Percentiles rank a stretch among this genome's conserved stretches.
These are phyloP conservation scores for Zoanthus gigantus DNA, from an alignment of 92 coral and sea anemone species.

Conservation along the genomic window DNA sequence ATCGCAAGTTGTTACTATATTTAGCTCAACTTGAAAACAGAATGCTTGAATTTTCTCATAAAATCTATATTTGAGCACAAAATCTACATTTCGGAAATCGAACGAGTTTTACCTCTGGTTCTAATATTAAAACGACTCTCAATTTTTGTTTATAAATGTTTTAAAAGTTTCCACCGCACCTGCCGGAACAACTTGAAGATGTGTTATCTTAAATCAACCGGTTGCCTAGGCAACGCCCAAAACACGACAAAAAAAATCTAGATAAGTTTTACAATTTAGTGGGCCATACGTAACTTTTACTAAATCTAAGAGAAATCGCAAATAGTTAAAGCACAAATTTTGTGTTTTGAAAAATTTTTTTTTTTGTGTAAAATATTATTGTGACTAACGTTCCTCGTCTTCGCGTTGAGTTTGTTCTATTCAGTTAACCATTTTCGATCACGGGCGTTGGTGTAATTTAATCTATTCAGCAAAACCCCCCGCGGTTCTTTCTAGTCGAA, in stretches of 20 bases:
- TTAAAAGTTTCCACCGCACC: conserved; percentile 13
- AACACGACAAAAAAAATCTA: neutral
- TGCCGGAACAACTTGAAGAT: neutral
- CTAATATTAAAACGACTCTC: neutral
- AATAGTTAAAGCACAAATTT: neutral
- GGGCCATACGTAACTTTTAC: neutral
- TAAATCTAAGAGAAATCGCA: neutral
- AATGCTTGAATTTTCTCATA: neutral
- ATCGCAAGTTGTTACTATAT: neutral
- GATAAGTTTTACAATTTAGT: neutral
- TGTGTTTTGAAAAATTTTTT: neutral
- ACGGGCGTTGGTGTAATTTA: neutral
- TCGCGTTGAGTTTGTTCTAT: neutral
- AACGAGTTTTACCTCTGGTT: neutral
- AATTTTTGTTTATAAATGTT: conserved; percentile 15
- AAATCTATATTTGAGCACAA: neutral
- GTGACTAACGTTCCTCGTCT: neutral
- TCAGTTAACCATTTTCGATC: neutral
- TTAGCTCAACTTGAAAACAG: too few relatives aligned
- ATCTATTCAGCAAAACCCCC: neutral
- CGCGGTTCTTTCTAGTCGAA: neutral
- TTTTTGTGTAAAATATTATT: neutral
- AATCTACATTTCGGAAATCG: neutral
- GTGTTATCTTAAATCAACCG: conserved; percentile 9
- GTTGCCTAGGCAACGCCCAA: conserved; percentile 14